phyloP scores from a whole-genome alignment of 2,113 vertebrate species.

The Probosciger aterrimus region DNA sequence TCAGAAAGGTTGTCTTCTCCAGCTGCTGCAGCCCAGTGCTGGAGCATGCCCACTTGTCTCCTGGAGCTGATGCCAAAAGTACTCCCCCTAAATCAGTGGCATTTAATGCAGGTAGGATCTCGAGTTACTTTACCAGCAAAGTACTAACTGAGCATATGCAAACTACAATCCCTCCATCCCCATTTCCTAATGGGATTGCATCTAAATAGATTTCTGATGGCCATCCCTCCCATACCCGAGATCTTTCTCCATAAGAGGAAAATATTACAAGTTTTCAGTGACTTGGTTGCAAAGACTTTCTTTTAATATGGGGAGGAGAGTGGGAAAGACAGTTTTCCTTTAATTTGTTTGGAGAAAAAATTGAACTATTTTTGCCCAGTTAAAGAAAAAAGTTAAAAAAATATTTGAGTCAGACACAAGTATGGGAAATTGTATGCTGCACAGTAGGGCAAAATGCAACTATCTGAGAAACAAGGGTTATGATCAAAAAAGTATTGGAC shows the following conservation, averaged over 20 bases:
- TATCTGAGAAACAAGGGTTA: background rate
- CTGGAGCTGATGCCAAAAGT: background rate
- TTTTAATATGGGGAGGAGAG: background rate
- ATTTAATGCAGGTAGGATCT: background rate
- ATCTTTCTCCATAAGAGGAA: background rate
- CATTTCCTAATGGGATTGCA: background rate
- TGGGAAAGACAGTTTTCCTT: background rate
- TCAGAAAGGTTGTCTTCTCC: background rate
- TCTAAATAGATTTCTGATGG: background rate
- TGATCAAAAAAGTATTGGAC: background rate
- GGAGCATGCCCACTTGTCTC: background rate
- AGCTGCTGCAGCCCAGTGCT: background rate
- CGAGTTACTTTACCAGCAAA: background rate
- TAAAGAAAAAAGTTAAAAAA: background rate
- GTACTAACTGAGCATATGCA: background rate
- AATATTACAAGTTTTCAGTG: background rate
- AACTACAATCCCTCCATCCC: background rate
- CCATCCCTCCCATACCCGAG: background rate
- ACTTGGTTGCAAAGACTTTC: background rate
- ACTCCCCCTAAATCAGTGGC: background rate
- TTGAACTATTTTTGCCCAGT: background rate
- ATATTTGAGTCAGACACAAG: background rate
- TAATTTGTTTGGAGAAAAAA: background rate
- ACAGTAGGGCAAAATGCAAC: background rate
- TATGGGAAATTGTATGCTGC: background rate